Percentiles rank a stretch among this genome's conserved stretches.
Evolutionary conservation across 2,888 invertebrate genomes (phyloP).

Genomic region (Drosophila incognita): DNA sequence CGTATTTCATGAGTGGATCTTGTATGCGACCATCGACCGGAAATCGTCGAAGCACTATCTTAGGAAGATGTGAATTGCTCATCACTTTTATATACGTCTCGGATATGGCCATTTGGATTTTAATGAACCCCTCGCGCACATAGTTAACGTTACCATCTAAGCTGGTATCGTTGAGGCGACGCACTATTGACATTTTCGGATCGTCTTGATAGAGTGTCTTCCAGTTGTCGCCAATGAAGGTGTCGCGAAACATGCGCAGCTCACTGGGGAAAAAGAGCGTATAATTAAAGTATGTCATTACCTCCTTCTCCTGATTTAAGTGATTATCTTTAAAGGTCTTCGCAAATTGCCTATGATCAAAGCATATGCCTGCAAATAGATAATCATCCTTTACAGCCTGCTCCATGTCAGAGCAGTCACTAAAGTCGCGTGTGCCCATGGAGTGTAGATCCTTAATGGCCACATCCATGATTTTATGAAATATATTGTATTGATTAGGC

Average conservation of each 20-base stretch:
- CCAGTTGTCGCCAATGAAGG: slow-evolving; percentile 63
- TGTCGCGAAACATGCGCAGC: slow-evolving; percentile 45
- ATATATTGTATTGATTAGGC: slow-evolving; percentile 32
- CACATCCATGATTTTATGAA: slow-evolving; percentile 33
- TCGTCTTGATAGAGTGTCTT: slow-evolving; percentile 54
- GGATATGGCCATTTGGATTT: slow-evolving; percentile 87
- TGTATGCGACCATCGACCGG: slow-evolving; percentile 86
- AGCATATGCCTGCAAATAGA: slow-evolving; percentile 83
- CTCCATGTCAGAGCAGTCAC: slow-evolving; percentile 32
- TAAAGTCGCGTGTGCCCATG: slow-evolving; percentile 19
- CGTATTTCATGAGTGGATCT: slow-evolving; percentile 88
- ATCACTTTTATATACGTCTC: slow-evolving; percentile 80
- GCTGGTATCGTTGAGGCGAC: slow-evolving; percentile 39
- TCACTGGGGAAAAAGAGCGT: slow-evolving; percentile 71
- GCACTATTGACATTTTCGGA: slow-evolving; percentile 9
- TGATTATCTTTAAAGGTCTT: background rate
- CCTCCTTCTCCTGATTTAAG: accelerated
- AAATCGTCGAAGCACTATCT: slow-evolving; percentile 61
- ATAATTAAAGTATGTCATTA: slow-evolving; percentile 45
- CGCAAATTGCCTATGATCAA: slow-evolving; percentile 86
- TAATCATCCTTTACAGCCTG: slow-evolving; percentile 24
- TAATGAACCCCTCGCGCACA: slow-evolving; percentile 87
- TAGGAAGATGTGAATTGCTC: slow-evolving; percentile 19
- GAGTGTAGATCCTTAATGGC: slow-evolving; percentile 6
- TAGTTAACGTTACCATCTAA: slow-evolving; percentile 86